Conservation (phyloP, 1,140 invertebrate species). For the Dysdera silvatica region DNA sequence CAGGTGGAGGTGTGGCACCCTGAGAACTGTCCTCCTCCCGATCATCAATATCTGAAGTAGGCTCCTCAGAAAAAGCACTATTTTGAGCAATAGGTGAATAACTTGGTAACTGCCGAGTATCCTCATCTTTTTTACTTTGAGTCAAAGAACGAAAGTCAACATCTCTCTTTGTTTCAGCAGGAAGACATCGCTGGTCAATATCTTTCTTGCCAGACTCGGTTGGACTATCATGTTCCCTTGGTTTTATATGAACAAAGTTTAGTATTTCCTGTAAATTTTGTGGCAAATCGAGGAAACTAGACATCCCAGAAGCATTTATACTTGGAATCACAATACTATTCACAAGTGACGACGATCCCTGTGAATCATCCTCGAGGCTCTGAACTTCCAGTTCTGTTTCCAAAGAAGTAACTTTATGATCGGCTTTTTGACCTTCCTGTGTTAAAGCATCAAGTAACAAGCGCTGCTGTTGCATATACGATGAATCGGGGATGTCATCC, state of each 20-base stretch:
- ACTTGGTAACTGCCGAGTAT: no score
- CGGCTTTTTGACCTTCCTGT: constrained; percentile 8
- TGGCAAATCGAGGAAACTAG: constrained; percentile 17
- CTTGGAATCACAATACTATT: neutral
- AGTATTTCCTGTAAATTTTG: constrained; percentile 11
- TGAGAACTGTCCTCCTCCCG: neutral
- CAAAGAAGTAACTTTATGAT: constrained; percentile 8
- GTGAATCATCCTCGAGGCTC: neutral
- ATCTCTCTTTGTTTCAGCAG: no score
- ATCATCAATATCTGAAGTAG: no score
- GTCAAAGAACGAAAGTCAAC: no score
- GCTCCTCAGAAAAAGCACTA: no score
- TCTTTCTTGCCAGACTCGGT: neutral
- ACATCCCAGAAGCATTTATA: constrained; percentile 10
- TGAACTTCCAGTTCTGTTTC: neutral
- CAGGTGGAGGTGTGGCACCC: neutral
- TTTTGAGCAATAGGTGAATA: no score
- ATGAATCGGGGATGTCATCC: no score
- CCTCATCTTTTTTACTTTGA: no score
- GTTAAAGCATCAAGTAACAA: constrained; percentile 21
- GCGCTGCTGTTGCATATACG: no score
- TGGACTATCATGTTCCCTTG: neutral
- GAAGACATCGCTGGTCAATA: no score
- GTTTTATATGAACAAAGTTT: constrained; percentile 11
- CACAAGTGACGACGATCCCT: neutral